A percentile compares a stretch with the other conserved stretches of the same genome.
These are phyloP conservation scores for Enteromius treurensis DNA, from an alignment of 2,797 vertebrate species.

Conservation along the genomic window DNA sequence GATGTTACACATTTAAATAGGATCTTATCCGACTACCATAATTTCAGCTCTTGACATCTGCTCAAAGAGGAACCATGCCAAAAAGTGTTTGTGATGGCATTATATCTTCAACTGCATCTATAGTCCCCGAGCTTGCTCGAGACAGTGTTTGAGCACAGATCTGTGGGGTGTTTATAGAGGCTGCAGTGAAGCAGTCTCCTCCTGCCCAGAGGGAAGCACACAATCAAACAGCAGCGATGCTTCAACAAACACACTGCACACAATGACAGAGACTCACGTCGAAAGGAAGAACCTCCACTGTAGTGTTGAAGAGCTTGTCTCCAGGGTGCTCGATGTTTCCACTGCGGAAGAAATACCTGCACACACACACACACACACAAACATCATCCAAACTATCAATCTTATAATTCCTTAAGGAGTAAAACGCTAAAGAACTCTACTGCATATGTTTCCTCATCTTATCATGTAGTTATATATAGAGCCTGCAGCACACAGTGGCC, in stretches of 20 bases:
- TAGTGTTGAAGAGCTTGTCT: conserved; percentile 97
- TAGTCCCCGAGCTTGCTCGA: conserved; percentile 6
- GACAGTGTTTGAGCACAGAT: conserved; percentile 9
- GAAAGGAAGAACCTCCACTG: conserved; percentile 93
- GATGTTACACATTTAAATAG: neutral
- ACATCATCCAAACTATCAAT: conserved; percentile 11
- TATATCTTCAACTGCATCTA: neutral
- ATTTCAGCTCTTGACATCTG: neutral
- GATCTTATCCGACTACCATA: neutral
- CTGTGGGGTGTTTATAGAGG: conserved; percentile 15
- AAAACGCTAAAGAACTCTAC: neutral
- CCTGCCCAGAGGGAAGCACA: neutral
- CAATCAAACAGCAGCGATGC: conserved; percentile 6
- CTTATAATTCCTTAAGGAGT: conserved; percentile 2
- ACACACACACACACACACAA: conserved; percentile 16
- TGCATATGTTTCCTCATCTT: neutral
- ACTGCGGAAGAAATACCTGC: conserved; percentile 95
- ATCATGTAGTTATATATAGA: conserved; percentile 22
- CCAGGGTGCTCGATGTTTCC: conserved; percentile 98
- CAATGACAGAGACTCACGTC: conserved; percentile 83
- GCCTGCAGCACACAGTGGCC: neutral
- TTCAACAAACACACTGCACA: conserved; percentile 4
- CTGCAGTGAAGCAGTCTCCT: neutral
- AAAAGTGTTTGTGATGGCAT: neutral
- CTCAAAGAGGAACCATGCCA: neutral